Percentiles rank a stretch among this genome's conserved stretches.
These are phyloP conservation scores for Tyria jacobaeae DNA, from an alignment of 2,888 invertebrate genomes.

Conservation along the genomic window DNA sequence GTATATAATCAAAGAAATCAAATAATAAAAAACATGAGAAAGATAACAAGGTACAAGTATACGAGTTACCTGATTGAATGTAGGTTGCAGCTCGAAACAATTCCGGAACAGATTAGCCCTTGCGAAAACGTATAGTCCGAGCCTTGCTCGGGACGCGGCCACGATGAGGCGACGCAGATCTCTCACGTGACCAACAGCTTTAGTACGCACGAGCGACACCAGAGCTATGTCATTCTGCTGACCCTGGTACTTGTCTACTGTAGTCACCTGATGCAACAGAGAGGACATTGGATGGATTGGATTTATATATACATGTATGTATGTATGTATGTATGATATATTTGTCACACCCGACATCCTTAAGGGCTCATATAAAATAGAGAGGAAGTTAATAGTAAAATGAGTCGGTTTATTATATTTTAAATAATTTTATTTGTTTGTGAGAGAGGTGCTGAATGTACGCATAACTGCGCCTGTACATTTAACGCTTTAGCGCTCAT, in stretches of 20 bases:
- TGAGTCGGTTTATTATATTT: too few relatives aligned
- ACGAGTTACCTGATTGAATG: conserved; percentile 92
- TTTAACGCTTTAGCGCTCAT: too few relatives aligned
- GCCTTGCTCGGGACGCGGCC: conserved; percentile 98
- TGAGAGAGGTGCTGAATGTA: too few relatives aligned
- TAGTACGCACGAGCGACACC: conserved; percentile 97
- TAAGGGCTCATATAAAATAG: too few relatives aligned
- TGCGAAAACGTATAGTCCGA: conserved; percentile 98
- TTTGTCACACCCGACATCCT: too few relatives aligned
- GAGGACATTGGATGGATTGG: neutral
- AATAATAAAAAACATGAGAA: too few relatives aligned
- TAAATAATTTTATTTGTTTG: too few relatives aligned
- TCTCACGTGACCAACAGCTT: conserved; percentile 98
- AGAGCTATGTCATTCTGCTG: conserved; percentile 99
- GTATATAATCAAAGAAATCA: neutral
- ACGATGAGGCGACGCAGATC: conserved; percentile 98
- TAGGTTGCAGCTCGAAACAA: conserved; percentile 98
- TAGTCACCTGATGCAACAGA: conserved; percentile 88
- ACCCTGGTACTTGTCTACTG: conserved; percentile 99
- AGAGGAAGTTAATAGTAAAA: too few relatives aligned
- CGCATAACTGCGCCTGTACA: too few relatives aligned
- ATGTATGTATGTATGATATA: too few relatives aligned
- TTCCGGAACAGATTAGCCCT: conserved; percentile 96
- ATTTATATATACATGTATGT: too few relatives aligned
- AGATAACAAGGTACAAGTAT: too few relatives aligned